These are phyloP conservation scores for Sylvicola cinctus DNA, from an alignment of 2,888 invertebrate genomes.

Conservation along the genomic window DNA sequence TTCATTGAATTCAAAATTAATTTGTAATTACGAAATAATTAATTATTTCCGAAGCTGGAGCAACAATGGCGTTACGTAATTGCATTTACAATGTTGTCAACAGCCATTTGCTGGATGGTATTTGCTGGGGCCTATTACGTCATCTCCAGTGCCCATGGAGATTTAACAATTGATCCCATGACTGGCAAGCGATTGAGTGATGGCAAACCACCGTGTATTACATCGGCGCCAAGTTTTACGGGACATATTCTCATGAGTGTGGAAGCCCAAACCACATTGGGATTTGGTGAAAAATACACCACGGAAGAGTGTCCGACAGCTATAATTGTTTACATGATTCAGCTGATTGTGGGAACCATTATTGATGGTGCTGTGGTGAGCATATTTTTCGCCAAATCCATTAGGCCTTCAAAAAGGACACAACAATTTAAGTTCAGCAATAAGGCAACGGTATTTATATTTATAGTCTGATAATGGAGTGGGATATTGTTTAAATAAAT, in stretches of 20 bases:
- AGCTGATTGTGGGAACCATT: slow-evolving; percentile 45
- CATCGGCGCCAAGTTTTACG: slow-evolving; percentile 37
- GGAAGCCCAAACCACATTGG: slow-evolving; percentile 71
- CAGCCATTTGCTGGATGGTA: slow-evolving; percentile 43
- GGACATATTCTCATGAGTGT: slow-evolving; percentile 63
- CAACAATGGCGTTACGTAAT: not conserved
- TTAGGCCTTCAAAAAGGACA: slow-evolving; percentile 53
- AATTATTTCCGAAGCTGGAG: no score
- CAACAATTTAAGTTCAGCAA: slow-evolving; percentile 67
- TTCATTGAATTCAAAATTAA: no score
- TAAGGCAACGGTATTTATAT: no score
- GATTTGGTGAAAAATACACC: slow-evolving; percentile 62
- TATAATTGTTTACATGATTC: slow-evolving; percentile 59
- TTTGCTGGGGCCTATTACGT: slow-evolving; percentile 66
- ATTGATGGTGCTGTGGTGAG: slow-evolving; percentile 36
- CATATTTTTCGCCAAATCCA: slow-evolving; percentile 56
- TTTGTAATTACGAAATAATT: no score
- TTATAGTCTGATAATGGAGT: no score
- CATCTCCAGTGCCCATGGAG: slow-evolving; percentile 54
- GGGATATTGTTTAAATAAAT: no score
- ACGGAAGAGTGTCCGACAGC: slow-evolving; percentile 74
- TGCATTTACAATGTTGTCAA: not conserved
- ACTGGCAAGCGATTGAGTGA: slow-evolving; percentile 22
- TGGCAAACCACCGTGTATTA: slow-evolving; percentile 30
- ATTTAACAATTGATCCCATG: slow-evolving; percentile 39